Evolutionary conservation across 2,888 invertebrate genomes (phyloP), one percentile per base, ranked within the genome.

Genomic region (Marasmarcha lunaedactyla): DNA sequence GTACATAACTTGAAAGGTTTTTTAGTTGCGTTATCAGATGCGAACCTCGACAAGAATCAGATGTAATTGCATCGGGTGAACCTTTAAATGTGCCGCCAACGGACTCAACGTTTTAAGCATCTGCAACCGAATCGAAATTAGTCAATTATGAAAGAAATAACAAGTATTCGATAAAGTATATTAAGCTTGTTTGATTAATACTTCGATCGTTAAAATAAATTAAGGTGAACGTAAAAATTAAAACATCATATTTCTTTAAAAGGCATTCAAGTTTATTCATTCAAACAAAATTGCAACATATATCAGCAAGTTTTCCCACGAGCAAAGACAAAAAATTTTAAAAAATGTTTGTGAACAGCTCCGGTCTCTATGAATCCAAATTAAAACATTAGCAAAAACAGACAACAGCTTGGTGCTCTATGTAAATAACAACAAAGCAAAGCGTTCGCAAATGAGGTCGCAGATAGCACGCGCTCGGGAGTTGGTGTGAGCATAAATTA

Each of bases 401-500:
- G 34, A 14, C 3, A 59, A 54, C 52, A 58, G 57, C 58, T 62
- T 57, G 54, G 49, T 55, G 51, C 49, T 47, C 50, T 55, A 48
- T 52, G 57, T 64, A 66, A 68, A 68, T 64, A 63, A 61, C 59
- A 65, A 71, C 67, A 69, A 66, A 67, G 59, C 67, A 69, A 66
- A 67, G 59, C 68, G 64, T 61, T 61, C 58, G 66, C 65, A 73
- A 76, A 78, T 73, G 72, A 73, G 72, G 72, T 77, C 64, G 66
- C 58, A 69, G 71, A 76, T 77, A 76, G 66, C 71, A 63, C 57
- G 57, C 57, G 59, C 71, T 67, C 59, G 59, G 62, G 71, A 74
- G 67, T 77, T 71, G 69, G 72, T 69, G 67, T 70, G 66, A 73
- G 78, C 77, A 77, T 79, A 81, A 78, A 78, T 78, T 81, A 79